A percentile compares a stretch with the other conserved stretches of the same genome.
Conservation (phyloP, 53 echinoderm and acorn worm genomes). For the Hippasteria phrygiana region DNA sequence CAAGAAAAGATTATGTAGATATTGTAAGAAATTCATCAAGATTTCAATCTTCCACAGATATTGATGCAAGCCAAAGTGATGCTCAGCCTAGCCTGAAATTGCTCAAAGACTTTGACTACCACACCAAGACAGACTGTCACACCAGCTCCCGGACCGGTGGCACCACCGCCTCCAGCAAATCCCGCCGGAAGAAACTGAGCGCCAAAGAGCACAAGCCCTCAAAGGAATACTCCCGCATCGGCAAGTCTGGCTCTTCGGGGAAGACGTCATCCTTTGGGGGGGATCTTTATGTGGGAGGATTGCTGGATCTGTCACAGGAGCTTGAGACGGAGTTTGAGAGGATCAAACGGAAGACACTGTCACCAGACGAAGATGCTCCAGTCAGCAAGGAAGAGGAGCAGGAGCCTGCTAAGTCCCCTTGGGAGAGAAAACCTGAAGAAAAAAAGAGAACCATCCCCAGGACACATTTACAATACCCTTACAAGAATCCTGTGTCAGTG, state of each 20-base stretch:
- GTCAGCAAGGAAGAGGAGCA: conserved; percentile 1
- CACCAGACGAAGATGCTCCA: conserved; percentile 51
- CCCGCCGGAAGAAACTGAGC: conserved; percentile 39
- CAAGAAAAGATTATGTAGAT: too few species aligned
- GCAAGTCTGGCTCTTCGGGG: conserved; percentile 2
- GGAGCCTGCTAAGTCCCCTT: conserved; percentile 19
- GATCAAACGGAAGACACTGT: conserved; percentile 70
- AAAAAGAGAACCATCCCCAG: conserved; percentile 28
- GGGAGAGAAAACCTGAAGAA: conserved; percentile 33
- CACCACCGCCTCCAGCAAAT: conserved; percentile 36
- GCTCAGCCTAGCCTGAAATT: not conserved
- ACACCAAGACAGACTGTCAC: not conserved
- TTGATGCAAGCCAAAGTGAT: conserved; percentile 8
- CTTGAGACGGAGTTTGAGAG: conserved; percentile 84
- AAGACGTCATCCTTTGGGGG: conserved; percentile 8
- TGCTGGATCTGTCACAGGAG: conserved; percentile 64
- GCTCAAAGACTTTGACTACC: conserved; percentile 7
- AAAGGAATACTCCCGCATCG: conserved; percentile 19
- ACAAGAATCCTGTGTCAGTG: conserved; percentile 5
- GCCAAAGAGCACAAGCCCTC: conserved; percentile 28
- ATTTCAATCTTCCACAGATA: not conserved
- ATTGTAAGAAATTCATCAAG: not conserved
- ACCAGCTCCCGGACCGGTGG: not conserved
- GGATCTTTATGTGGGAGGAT: conserved; percentile 3
- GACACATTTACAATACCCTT: conserved; percentile 26